Conservation (phyloP, 2,797 vertebrate genomes). For the Cossypha dichroa region DNA sequence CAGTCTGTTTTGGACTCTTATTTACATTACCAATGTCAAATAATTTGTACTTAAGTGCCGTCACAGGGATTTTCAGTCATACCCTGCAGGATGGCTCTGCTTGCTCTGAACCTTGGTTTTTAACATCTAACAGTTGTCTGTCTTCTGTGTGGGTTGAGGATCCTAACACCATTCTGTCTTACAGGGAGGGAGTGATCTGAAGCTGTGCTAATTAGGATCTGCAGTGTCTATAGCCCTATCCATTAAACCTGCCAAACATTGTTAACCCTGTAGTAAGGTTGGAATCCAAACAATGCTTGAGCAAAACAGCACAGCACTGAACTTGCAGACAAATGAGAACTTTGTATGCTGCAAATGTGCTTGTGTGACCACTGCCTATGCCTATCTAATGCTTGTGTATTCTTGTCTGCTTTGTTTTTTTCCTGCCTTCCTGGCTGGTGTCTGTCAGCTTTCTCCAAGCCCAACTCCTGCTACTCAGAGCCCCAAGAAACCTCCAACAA, state of each 20-base stretch:
- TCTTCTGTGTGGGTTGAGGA: not conserved
- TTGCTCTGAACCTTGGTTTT: not conserved
- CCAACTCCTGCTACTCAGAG: constrained; percentile 89
- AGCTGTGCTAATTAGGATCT: not conserved
- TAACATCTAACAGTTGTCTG: not conserved
- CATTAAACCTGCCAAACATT: not conserved
- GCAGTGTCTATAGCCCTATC: not conserved
- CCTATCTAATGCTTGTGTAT: constrained; percentile 59
- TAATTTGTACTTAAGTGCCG: not conserved
- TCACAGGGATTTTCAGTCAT: fast-evolving
- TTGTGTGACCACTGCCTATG: not conserved
- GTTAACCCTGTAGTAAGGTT: not conserved
- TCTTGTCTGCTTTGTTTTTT: constrained; percentile 67
- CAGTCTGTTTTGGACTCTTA: not conserved
- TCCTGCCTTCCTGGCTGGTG: constrained; percentile 62
- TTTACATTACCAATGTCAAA: not conserved
- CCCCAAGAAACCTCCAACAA: constrained; percentile 96
- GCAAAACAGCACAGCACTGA: not conserved
- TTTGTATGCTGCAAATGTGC: constrained; percentile 16
- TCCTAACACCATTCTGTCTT: not conserved
- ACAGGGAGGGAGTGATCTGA: not conserved
- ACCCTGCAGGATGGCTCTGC: not conserved
- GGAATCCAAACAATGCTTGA: not conserved
- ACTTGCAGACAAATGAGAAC: not conserved
- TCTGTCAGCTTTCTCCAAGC: constrained; percentile 90